Evolutionary conservation across 2,113 vertebrate genomes (phyloP), one percentile per base, ranked within the genome.

Genomic region (Notarius lentiginosus): DNA sequence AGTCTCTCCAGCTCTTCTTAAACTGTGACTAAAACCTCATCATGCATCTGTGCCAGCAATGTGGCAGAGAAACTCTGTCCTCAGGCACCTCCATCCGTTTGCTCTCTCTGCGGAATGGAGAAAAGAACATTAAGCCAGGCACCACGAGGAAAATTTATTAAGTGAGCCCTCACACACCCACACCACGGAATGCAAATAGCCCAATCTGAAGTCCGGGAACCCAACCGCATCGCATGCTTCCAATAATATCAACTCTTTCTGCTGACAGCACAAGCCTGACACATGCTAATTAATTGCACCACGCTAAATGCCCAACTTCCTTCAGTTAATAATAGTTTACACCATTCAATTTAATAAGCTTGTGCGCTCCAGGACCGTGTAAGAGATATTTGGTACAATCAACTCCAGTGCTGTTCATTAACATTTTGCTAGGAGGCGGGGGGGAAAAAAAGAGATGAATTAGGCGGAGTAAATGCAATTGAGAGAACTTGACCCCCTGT

Each of bases 351-450:
- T 83, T 79, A 79, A 85, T 91, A 56, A 87, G 73, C 41, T 79
- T 18, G 1, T 61, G 27, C 63, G 30, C 70, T 75, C 72, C 51
- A 61, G 86, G 83, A 84, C 82, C 79, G 7, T 81, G 79, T 61
- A 61, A 60, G 55, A 58, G 53, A 61, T 41, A 81, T 81, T 83
- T 70, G 56, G 27, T 75, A 51, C 79, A 73, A 82, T 89, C 85
- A 76, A n/a, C 73, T 81, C 76, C 82, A 84, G 82, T 88, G 84
- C 87, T 68, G 24, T 88, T 90, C 88, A 90, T 91, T 89, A 88
- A 63, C 61, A 47, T 47, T 55, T 58, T 41, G 1, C 51, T 18
- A 18, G 18, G 60, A 47, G 55, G 27, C 0, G 1, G 27, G 49
- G 27, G 8, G 18, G 5, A 15, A 10, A 17, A 77, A n/a, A 34